These are phyloP conservation scores for Panulirus ornatus DNA, from an alignment of 1,140 invertebrate genomes.

Conservation along the genomic window DNA sequence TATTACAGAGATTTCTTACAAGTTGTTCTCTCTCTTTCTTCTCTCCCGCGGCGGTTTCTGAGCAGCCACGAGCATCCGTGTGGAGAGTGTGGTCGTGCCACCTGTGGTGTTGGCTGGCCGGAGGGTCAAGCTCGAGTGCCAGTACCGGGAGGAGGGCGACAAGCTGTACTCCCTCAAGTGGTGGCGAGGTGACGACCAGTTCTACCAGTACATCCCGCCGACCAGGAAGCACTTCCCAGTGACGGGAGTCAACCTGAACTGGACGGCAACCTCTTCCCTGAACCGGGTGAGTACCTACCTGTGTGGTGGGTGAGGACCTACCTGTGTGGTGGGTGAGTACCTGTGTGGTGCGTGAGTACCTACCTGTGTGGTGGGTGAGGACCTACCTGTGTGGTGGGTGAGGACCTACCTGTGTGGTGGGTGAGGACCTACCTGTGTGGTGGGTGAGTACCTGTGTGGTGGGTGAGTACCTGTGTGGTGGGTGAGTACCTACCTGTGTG, in stretches of 20 bases:
- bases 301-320: neutral
- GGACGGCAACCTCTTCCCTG: slow-evolving; percentile 61
- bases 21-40: neutral
- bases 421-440: neutral
- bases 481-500: too few relatives aligned
- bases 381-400: neutral
- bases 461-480: too few relatives aligned
- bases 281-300: neutral
- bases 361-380: neutral
- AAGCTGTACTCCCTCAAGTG: slow-evolving; percentile 91
- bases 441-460: neutral
- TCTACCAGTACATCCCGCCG: slow-evolving; percentile 84
- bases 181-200: slow-evolving; percentile 88
- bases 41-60: neutral
- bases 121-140: slow-evolving; percentile 82
- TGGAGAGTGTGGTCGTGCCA: slow-evolving; percentile 73
- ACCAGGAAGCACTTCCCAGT: slow-evolving; percentile 63
- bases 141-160: slow-evolving; percentile 88
- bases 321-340: neutral
- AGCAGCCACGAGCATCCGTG: slow-evolving; percentile 57
- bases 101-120: slow-evolving; percentile 57
- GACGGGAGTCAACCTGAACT: slow-evolving; percentile 60
- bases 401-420: neutral
- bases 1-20: neutral
- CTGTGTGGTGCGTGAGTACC: neutral